Base-by-base conservation (phyloP, 2,797 vertebrate genomes). In the Eleutherodactylus coqui region DNA sequence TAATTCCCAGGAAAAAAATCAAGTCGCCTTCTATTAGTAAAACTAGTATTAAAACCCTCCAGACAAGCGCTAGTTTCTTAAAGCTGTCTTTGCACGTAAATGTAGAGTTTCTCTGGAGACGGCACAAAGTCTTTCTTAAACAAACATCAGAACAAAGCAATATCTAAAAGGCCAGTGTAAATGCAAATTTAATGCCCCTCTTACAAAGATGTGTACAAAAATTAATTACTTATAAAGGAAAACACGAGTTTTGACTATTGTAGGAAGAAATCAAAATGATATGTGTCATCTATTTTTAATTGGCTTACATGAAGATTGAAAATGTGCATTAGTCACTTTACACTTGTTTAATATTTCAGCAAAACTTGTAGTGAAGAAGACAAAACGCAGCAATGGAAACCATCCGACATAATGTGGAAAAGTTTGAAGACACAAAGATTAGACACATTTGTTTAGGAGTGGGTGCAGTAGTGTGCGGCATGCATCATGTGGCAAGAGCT, bases 281-380 rank as follows among this genome's bases (percentile, higher is more conserved):
- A 92, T 95, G 94, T 92, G 91, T 92, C 93, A 93, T 97, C 95
- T 96, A 97, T 96, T 96, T 97, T 98, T 97, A 91, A 97, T 95
- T 88, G 91, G 93, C 92, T 92, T 93, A 93, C 94, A 95, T 92
- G 90, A 92, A 95, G 92, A 95, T 91, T 90, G 90, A 95, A 94
- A 94, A 96, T 96, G 93, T 94, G 93, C 95, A 96, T 96, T 96
- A 95, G 95, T 94, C 92, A 93, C 95, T 95, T 93, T 91, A 92
- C 93, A 92, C 92, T 90, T 90, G 81, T 94, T 96, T 82, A 96
- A 96, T 95, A 92, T 96, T 96, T 97, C 60, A 97, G 94, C 92
- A 89, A 93, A 95, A 94, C 93, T 91, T 95, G 94, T 94, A 94
- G 90, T 84, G 90, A 92, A 92, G 89, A 93, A 92, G 94, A 94